phyloP scores from a whole-genome alignment of 2,797 vertebrate species.

The Antrozous pallidus region DNA sequence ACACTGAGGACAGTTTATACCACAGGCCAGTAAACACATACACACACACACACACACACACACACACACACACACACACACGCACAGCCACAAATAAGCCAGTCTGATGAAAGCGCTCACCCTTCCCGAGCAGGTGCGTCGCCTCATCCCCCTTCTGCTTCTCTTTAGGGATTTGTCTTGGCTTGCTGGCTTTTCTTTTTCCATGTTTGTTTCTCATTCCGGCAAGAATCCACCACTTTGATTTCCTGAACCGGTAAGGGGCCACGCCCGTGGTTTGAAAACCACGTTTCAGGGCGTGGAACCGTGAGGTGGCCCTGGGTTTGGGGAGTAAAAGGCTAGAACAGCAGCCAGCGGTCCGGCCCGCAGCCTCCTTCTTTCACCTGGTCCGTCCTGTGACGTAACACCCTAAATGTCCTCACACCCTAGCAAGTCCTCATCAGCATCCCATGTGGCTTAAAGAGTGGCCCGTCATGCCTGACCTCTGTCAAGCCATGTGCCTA shows the following conservation, averaged over 20 bases:
- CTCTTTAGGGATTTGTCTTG: constrained; percentile 6
- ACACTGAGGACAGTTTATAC: background rate
- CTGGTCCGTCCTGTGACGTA: background rate
- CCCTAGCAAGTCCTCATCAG: background rate
- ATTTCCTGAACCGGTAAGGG: background rate
- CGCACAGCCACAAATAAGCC: background rate
- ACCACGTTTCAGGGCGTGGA: background rate
- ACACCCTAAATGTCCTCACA: background rate
- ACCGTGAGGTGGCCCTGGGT: background rate
- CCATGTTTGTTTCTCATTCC: background rate
- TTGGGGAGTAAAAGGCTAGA: background rate
- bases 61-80: background rate
- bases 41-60: background rate
- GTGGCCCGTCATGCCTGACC: background rate
- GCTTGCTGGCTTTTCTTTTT: background rate
- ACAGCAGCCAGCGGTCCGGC: background rate
- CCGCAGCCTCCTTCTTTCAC: no score
- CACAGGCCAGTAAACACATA: background rate
- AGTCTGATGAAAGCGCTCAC: background rate
- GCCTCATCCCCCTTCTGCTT: background rate
- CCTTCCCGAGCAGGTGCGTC: background rate
- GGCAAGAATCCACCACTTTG: background rate
- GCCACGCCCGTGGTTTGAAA: background rate
- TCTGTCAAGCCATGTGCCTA: background rate
- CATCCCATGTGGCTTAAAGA: background rate